Percentiles rank a stretch among this genome's conserved stretches.
phyloP scores from a whole-genome alignment of 1,140 invertebrate genomes.

The Drosophila mayri region DNA sequence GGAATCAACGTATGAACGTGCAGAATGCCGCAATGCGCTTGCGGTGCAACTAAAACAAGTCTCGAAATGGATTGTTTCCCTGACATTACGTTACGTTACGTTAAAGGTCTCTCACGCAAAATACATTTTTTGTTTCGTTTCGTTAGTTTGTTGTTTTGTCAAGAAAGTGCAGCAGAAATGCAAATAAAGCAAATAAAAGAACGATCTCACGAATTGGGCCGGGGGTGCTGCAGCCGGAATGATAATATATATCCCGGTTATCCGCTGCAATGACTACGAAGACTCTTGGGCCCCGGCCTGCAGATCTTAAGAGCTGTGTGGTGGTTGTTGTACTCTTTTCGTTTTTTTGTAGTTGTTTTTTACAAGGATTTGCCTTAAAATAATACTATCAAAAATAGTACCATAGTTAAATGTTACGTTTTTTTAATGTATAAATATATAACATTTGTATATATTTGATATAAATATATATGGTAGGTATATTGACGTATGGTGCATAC shows the following conservation, averaged over 20 bases:
- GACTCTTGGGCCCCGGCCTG: constrained; percentile 15
- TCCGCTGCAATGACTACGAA: constrained; percentile 15
- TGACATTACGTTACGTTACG: constrained; percentile 47
- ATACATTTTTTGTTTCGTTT: constrained; percentile 35
- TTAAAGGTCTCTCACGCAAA: constrained; percentile 51
- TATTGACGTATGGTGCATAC: constrained; percentile 78
- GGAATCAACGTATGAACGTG: constrained; percentile 67
- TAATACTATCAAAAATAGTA: constrained; percentile 84
- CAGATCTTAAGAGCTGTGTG: constrained; percentile 21
- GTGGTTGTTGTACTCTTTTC: constrained; percentile 46
- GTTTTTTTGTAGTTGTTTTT: constrained; percentile 69
- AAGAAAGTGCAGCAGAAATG: constrained; percentile 78
- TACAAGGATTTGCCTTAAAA: constrained; percentile 79
- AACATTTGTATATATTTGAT: constrained; percentile 68
- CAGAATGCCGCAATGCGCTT: constrained; percentile 69
- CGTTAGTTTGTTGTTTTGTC: constrained; percentile 39
- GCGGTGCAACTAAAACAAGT: constrained; percentile 58
- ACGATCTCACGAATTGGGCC: constrained; percentile 49
- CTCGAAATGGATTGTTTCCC: constrained; percentile 34
- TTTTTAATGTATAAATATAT: constrained; percentile 74
- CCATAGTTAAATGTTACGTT: constrained; percentile 75
- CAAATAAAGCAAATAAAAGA: constrained; percentile 82
- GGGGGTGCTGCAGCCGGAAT: constrained; percentile 13
- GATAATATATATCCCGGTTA: constrained; percentile 15
- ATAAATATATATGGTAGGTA: constrained; percentile 64